Evolutionary conservation across 2,888 invertebrate species (phyloP), one percentile per base, ranked within the genome.

Genomic region (Melinaea marsaeus): DNA sequence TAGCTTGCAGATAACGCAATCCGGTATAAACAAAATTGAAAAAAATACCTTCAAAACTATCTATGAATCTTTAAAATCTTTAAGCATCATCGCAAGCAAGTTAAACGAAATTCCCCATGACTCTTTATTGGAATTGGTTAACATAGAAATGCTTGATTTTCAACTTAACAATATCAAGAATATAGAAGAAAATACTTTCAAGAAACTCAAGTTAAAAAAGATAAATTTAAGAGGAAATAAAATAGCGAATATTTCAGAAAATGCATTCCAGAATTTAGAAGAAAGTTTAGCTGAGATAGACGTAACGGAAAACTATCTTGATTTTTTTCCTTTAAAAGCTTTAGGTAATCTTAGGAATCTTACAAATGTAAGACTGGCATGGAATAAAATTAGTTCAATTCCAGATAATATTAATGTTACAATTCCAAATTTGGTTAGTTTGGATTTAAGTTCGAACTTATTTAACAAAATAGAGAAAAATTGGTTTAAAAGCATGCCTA

Each of bases 401-500:
- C 93, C 94, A n/a, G 93, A 94, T 73, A 94, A 94, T 72, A 92
- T 93, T n/a, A 94, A 94, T 79, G 93, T 93, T 4, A 92, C 94
- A 60, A 88, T 97, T 68, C 92, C 93, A 22, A 94, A 94, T 51
- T 86, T 98, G 60, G 88, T 94, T 61, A 94, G 94, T 74, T 91
- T 98, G 75, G 97, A 97, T 85, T 91, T 98, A 70, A 96, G 95
- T 83, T 96, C 95, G 55, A 98, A 98, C 88, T 94, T 94, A 77
- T 95, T 98, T 78, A 93, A 93, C 60, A 93, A 92, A 74, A 92
- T 98, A 66, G 93, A 94, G 55, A 93, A 94, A 74, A 94, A 95
- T 76, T 95, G 95, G 80, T 96, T 97, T 85, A 92, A 93, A 60
- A 94, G 95, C 68, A 95, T 96, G 90, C 95, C 96, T 46, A 94